These are phyloP conservation scores for Mixornis gularis DNA, from an alignment of 2,113 vertebrate genomes.

Conservation along the genomic window DNA sequence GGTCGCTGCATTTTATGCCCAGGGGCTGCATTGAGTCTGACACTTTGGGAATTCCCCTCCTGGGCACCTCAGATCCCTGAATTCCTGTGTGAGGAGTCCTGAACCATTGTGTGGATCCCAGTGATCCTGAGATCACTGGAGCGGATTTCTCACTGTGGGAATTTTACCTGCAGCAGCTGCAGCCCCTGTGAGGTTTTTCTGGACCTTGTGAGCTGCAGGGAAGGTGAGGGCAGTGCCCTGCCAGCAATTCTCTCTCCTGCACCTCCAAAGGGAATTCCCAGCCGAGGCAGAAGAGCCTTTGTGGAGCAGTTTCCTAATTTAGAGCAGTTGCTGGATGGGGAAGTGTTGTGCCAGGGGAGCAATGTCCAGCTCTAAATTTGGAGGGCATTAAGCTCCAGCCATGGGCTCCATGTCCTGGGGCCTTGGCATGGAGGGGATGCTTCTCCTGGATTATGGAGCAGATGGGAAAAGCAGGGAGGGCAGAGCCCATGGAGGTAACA, in stretches of 20 bases:
- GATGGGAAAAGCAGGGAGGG: not conserved
- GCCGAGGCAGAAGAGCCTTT: not conserved
- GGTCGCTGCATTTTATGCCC: not conserved
- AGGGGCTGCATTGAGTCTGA: not conserved
- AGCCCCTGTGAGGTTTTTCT: not conserved
- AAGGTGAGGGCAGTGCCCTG: not conserved
- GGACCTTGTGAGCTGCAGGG: not conserved
- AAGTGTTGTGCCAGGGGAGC: not conserved
- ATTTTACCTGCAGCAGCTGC: not conserved
- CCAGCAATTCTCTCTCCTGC: not conserved
- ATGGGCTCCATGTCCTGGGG: not conserved
- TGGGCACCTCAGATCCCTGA: not conserved
- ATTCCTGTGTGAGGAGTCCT: not conserved
- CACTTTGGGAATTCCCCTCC: not conserved
- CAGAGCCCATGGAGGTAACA: not conserved
- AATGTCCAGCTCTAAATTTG: slow-evolving; percentile 4
- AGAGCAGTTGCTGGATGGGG: not conserved
- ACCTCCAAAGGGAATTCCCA: not conserved
- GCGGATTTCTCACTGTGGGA: fast-evolving
- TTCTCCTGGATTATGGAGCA: not conserved
- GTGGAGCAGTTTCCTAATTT: not conserved
- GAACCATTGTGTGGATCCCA: not conserved
- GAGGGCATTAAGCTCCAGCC: not conserved
- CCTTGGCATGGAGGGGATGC: not conserved
- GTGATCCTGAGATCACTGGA: not conserved